Evolutionary conservation across 2,888 invertebrate species (phyloP), one percentile per base, ranked within the genome.

Genomic region (Diadegma fenestrale): DNA sequence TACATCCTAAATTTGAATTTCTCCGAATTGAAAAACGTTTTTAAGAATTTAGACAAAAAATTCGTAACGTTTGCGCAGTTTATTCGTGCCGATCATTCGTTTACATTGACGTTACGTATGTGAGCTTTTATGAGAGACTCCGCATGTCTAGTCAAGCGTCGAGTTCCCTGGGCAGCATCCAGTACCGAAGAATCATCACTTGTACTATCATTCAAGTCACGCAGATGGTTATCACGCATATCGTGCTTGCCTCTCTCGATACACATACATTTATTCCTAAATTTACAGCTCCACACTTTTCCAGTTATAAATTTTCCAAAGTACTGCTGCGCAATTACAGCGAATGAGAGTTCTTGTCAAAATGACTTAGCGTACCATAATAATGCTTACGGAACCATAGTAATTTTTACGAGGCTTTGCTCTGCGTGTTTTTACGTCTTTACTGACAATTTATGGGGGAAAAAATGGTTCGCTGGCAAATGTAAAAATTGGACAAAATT

Each of bases 181-280:
- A n/a, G n/a, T n/a, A 17, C 37, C 45, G 6, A 43, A 51, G 64
- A 66, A 73, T 73, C 58, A 68, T 78, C 82, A 83, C 78, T 83
- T 83, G 73, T 79, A 83, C 78, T 83, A 83, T 83, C 82, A 83
- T 83, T 79, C 73, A 77, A 73, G 78, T 79, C 78, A 83, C 82
- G 73, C 82, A 78, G 68, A 73, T 68, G 66, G 48, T 73, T 83
- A 79, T 83, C 78, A 79, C 73, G 78, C 72, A 73, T 73, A 72
- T 61, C 61, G 48, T 45, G 43, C n/a, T 64, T 73, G 19, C 66
- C 43, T 68, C n/a, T 61, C n/a, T 54, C 8, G 51, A 73, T 64
- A 30, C 41, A 17, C 7, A 22, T 51, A 22, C 19, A 5, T 58
- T 58, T 26, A 26, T 58, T 14, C 6, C 14, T 26, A 14, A 26